Evolutionary conservation across 2,113 vertebrate genomes (phyloP), one percentile per base, ranked within the genome.

Genomic region (Aptenodytes forsteri): DNA sequence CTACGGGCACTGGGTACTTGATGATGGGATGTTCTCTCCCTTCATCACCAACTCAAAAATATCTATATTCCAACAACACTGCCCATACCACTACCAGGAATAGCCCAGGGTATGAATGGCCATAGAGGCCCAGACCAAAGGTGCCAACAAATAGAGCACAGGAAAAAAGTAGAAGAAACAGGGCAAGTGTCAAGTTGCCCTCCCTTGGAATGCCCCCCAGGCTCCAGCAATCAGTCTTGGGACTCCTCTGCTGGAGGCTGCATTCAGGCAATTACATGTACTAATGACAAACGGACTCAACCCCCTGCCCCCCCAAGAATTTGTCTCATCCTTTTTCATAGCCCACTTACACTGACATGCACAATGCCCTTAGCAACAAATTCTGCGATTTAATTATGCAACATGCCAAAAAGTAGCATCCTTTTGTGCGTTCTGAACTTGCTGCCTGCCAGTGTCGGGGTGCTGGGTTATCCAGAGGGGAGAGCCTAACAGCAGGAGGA

Each of bases 301-400:
- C 6, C 7, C 34, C 12, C 22, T 38, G 21, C 3, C 29, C 54
- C 56, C 25, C 4, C 69, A 47, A 21, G 55, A 81, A 89, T 42
- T 69, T 58, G 18, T 30, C 70, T 85, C 78, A 61, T 61, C 66
- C 25, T 82, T 90, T 78, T 76, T 29, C 62, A 54, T 8, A 77
- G 92, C 84, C 75, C 90, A 36, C 81, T 94, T 82, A 54, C 36
- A 27, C 44, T 6, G 1, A 93, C 52, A 50, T 0, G 16, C 61
- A 56, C 61, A 46, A 40, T 65, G 36, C 70, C 87, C 93, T 77
- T 65, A 90, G 82, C 91, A 93, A 94, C 46, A 12, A 76, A 52
- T 85, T 25, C 78, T 67, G 30, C 1, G 0, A 34, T 42, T 47
- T 79, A 40, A 49, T 72, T 72, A 65, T 10, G 25, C 52, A 72